phyloP scores from a whole-genome alignment of 2,113 vertebrate species.

The Tychaedon coryphoeus region DNA sequence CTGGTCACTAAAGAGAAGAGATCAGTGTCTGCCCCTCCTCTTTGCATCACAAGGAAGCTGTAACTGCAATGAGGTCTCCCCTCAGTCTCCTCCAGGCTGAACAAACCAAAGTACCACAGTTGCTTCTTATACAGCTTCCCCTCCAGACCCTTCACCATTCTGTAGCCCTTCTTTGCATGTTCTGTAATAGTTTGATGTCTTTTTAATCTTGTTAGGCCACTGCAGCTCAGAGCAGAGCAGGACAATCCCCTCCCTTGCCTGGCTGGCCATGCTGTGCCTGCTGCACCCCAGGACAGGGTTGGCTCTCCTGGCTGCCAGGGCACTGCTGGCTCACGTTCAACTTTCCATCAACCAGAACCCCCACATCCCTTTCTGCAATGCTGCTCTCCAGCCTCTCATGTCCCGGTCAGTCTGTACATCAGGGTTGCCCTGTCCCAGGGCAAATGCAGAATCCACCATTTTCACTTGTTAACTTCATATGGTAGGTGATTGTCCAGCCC shows the following conservation, averaged over 20 bases:
- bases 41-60: too few species aligned
- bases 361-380: rapidly evolving
- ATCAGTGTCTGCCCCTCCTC: background rate
- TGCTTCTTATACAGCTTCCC: background rate
- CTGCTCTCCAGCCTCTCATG: background rate
- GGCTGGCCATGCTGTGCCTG: background rate
- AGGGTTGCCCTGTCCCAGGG: background rate
- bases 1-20: background rate
- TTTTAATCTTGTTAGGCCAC: background rate
- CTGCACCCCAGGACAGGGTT: rapidly evolving
- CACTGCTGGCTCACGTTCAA: background rate
- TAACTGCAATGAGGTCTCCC: background rate
- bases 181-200: background rate
- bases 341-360: rapidly evolving
- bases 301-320: background rate
- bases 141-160: background rate
- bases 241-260: background rate
- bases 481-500: background rate
- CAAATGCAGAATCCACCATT: background rate
- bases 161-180: background rate
- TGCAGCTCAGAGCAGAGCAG: background rate
- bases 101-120: background rate
- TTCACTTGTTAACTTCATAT: background rate
- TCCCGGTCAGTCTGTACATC: background rate
- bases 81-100: background rate